These are phyloP conservation scores for Archilochus colubris DNA, from an alignment of 2,113 vertebrate genomes.

Conservation along the genomic window DNA sequence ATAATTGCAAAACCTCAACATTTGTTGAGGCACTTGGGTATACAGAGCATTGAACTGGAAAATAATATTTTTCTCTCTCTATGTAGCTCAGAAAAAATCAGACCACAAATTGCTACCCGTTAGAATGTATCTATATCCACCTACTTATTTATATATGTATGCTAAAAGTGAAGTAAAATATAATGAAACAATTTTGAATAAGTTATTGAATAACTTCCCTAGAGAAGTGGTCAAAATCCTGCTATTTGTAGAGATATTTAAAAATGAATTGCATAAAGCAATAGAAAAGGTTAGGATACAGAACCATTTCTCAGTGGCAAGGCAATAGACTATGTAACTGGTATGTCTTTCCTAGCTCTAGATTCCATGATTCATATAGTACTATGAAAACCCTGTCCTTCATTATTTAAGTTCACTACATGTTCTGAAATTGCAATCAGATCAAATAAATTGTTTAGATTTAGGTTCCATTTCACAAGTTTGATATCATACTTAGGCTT, in stretches of 20 bases:
- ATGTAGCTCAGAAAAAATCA: background rate
- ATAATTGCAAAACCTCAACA: background rate
- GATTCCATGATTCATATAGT: background rate
- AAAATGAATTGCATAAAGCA: background rate
- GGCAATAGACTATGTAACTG: background rate
- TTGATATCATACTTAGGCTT: background rate
- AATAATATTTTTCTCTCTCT: background rate
- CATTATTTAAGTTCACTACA: background rate
- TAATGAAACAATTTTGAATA: background rate
- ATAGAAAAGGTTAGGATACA: background rate
- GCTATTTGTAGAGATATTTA: constrained; percentile 13
- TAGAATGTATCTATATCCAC: background rate
- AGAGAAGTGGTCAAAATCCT: background rate
- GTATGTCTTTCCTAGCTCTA: background rate
- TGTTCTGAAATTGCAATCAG: background rate
- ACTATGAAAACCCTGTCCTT: background rate
- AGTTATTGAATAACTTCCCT: background rate
- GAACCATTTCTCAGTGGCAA: background rate
- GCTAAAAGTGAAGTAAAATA: background rate
- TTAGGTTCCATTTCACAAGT: background rate
- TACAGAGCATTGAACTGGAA: background rate
- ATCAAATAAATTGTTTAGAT: background rate
- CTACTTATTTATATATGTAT: background rate
- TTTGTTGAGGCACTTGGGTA: background rate
- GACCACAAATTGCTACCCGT: background rate